Conservation (phyloP, 2,113 vertebrate species). For the Pholis gunnellus region DNA sequence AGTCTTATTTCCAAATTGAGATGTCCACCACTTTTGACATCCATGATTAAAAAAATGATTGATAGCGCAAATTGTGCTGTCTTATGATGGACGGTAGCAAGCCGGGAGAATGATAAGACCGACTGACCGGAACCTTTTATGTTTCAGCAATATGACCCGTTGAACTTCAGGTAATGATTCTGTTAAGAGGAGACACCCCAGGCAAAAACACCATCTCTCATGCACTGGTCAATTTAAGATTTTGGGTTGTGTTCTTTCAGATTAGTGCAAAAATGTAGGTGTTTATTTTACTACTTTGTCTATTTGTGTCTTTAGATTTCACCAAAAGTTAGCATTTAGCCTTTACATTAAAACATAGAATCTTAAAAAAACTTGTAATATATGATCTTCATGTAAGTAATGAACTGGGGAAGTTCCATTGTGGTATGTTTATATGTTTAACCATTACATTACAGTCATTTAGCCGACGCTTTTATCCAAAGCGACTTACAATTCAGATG, state of each 20-base stretch:
- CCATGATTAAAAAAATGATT: constrained; percentile 9
- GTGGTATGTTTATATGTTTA: too few relatives aligned
- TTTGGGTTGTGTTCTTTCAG: neutral
- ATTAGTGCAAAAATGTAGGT: neutral
- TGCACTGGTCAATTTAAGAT: neutral
- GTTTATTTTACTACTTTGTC: neutral
- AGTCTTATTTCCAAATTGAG: constrained; percentile 16
- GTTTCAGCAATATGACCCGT: neutral
- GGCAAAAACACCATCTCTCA: neutral
- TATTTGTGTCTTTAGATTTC: neutral
- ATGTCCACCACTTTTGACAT: constrained; percentile 13
- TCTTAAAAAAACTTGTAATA: neutral
- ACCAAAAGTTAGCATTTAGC: neutral
- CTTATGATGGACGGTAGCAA: neutral
- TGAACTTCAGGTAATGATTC: neutral
- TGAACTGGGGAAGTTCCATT: too few relatives aligned
- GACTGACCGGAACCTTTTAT: neutral
- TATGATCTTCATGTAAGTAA: neutral
- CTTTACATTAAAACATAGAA: neutral
- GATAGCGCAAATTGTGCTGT: neutral
- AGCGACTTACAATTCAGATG: too few relatives aligned
- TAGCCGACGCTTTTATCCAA: too few relatives aligned
- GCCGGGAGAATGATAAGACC: neutral
- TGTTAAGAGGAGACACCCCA: neutral
- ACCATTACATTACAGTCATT: too few relatives aligned